Conservation (phyloP, 2,113 vertebrate species). For the Trichechus manatus region DNA sequence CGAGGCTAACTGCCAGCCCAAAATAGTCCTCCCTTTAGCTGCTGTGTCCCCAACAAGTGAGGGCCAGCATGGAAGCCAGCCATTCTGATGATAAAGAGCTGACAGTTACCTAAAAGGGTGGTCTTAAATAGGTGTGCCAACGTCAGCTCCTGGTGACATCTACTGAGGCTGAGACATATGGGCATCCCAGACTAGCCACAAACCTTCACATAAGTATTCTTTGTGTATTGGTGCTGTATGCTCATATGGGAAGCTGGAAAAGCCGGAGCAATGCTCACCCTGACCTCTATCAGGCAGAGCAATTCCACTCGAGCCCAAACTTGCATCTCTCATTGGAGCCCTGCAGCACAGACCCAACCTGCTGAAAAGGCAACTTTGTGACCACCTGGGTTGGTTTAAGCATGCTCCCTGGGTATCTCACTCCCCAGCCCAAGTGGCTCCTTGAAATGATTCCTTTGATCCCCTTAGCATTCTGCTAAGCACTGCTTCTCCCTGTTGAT, state of each 20-base stretch:
- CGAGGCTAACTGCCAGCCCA: accelerated
- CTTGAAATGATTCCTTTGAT: not conserved
- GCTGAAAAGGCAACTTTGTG: accelerated
- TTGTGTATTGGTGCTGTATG: accelerated
- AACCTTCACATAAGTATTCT: accelerated
- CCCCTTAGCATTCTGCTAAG: not conserved
- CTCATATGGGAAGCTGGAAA: accelerated
- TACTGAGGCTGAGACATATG: accelerated
- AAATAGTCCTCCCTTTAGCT: accelerated
- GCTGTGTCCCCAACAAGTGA: not conserved
- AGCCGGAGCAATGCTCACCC: not conserved
- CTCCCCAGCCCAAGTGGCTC: not conserved
- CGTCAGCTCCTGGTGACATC: not conserved
- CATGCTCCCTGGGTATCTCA: too few species aligned
- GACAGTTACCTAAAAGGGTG: accelerated
- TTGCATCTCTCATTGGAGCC: not conserved
- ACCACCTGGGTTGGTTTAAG: not conserved
- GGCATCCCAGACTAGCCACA: accelerated
- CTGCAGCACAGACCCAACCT: not conserved
- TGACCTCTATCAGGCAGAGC: accelerated
- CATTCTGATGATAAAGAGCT: accelerated
- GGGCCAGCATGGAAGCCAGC: not conserved
- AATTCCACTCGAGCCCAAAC: not conserved
- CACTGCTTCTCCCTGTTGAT: not conserved
- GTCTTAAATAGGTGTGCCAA: accelerated